Evolutionary conservation across 2,113 vertebrate species (phyloP).

Genomic region (Scatophagus argus): DNA sequence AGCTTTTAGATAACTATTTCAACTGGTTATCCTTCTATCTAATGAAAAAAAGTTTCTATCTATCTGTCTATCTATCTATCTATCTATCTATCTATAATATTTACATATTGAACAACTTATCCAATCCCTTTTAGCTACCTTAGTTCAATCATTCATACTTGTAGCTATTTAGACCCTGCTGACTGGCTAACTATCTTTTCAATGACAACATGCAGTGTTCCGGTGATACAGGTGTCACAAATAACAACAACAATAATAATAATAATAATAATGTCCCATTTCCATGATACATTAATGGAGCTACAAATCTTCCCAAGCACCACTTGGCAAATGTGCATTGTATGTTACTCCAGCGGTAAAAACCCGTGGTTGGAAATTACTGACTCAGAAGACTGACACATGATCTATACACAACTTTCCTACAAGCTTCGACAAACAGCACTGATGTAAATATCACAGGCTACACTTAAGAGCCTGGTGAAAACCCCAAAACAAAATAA

Average conservation of each 20-base stretch:
- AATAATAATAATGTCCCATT: no score
- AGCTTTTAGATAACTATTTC: background rate
- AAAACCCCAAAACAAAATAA: constrained; percentile 63
- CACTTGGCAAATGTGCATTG: no score
- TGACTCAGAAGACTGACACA: background rate
- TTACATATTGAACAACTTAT: background rate
- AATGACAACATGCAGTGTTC: background rate
- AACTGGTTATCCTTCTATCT: no score
- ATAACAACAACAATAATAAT: no score
- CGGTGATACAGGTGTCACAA: background rate
- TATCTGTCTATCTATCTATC: no score
- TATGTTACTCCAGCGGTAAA: background rate
- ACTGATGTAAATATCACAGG: background rate
- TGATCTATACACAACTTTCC: background rate
- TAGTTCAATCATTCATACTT: background rate
- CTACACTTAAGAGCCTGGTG: background rate
- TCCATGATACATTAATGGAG: background rate
- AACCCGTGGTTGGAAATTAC: background rate
- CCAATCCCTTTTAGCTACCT: background rate
- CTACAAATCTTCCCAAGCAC: background rate
- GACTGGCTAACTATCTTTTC: background rate
- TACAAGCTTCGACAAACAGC: background rate
- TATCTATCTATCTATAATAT: no score
- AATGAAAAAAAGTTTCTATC: no score
- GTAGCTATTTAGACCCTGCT: background rate